Evolutionary conservation across 2,113 vertebrate genomes (phyloP).

Genomic region (Epinephelus moara): DNA sequence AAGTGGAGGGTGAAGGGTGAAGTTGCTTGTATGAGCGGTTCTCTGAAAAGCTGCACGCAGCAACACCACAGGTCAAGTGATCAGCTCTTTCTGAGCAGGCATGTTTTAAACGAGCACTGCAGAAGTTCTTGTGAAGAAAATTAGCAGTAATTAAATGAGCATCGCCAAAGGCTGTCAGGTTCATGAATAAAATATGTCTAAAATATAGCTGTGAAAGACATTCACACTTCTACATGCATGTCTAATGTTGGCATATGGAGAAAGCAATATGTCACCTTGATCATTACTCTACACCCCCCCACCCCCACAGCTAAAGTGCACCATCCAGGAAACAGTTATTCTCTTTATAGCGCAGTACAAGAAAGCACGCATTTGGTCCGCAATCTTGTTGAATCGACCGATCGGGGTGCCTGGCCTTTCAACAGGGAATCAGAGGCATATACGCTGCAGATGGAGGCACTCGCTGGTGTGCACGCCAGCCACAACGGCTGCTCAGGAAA

Average conservation of each 20-base stretch:
- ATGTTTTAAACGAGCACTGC: no score
- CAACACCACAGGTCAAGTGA: no score
- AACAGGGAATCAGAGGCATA: constrained; percentile 27
- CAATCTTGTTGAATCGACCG: constrained; percentile 45
- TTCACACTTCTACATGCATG: background rate
- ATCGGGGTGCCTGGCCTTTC: constrained; percentile 37
- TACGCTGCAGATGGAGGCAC: constrained; percentile 38
- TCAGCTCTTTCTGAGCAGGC: no score
- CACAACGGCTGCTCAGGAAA: constrained; percentile 16
- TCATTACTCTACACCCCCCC: constrained; percentile 8
- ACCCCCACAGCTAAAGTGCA: constrained; percentile 2
- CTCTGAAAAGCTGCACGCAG: no score
- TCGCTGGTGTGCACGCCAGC: constrained; percentile 21
- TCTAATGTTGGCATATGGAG: background rate
- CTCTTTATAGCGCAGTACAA: constrained; percentile 24
- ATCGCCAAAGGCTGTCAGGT: background rate
- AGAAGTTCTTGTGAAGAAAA: no score
- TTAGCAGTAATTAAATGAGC: no score
- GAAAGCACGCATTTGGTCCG: constrained; percentile 40
- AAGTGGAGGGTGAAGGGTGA: no score
- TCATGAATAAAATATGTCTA: background rate
- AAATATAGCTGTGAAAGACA: background rate
- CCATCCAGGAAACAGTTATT: constrained; percentile 38
- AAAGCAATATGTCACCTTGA: constrained; percentile 23
- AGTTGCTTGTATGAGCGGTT: no score